Conservation (phyloP, 2,797 vertebrate genomes). For the Alca torda region DNA sequence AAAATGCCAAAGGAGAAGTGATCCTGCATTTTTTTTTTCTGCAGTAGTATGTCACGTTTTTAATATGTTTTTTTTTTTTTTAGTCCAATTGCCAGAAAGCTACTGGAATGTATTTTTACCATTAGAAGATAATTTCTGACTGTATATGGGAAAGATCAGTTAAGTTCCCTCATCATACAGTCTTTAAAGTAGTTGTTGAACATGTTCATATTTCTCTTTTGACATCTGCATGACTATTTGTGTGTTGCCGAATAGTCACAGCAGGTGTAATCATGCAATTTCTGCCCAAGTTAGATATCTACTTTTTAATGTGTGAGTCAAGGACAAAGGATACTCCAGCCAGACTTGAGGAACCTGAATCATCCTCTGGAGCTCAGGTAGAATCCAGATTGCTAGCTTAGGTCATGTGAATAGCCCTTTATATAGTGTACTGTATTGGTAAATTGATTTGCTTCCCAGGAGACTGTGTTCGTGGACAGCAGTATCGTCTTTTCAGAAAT, state of each 20-base stretch:
- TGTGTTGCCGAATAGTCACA: neutral
- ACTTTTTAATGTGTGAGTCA: neutral
- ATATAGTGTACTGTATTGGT: neutral
- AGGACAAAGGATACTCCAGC: neutral
- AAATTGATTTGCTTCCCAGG: neutral
- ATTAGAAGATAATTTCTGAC: neutral
- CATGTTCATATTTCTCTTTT: neutral
- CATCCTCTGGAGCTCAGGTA: neutral
- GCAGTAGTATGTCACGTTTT: neutral
- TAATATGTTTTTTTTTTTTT: neutral
- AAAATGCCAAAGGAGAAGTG: neutral
- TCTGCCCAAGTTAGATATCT: neutral
- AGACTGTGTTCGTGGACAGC: neutral
- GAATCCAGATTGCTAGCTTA: neutral
- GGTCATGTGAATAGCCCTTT: neutral
- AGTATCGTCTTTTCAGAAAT: neutral
- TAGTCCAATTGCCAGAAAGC: neutral
- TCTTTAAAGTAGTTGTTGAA: neutral
- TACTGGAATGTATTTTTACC: neutral
- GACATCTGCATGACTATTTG: neutral
- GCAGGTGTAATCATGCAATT: neutral
- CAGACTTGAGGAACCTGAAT: neutral
- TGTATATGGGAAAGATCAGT: neutral
- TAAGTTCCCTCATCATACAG: neutral
- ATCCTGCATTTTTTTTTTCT: neutral